A percentile compares a stretch with the other conserved stretches of the same genome.
These are phyloP conservation scores for Corydoras sp. DNA, from an alignment of 2,113 vertebrate genomes.

Conservation along the genomic window DNA sequence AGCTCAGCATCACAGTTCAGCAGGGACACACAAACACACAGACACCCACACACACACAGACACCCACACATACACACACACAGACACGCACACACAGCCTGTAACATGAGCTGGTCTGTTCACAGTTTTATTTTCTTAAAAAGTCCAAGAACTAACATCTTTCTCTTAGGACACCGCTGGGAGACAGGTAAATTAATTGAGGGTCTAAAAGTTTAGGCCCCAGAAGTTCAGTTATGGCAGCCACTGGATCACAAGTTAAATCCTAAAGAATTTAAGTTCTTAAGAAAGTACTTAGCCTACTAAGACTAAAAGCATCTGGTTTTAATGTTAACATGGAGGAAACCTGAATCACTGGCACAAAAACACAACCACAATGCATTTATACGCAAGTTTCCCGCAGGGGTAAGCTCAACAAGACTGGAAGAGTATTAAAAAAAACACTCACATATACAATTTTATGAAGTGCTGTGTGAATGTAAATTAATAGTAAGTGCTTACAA, in stretches of 20 bases:
- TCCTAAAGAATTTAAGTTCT: constrained; percentile 27
- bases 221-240: constrained; percentile 22
- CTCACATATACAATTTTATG: constrained; percentile 15
- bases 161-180: background rate
- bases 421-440: background rate
- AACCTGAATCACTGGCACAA: constrained; percentile 30
- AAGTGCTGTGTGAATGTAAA: constrained; percentile 15
- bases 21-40: too few species aligned
- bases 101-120: constrained; percentile 13
- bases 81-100: too few species aligned
- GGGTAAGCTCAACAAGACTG: constrained; percentile 27
- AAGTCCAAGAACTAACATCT: background rate
- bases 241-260: constrained; percentile 25
- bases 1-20: too few species aligned
- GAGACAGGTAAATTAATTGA: constrained; percentile 29
- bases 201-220: constrained; percentile 3
- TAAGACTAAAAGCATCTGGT: constrained; percentile 33
- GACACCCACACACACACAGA: too few species aligned
- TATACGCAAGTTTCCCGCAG: constrained; percentile 25
- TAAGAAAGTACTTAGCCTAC: constrained; percentile 28
- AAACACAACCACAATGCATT: constrained; percentile 21
- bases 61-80: background rate
- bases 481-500: constrained; percentile 17
- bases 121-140: constrained; percentile 12
- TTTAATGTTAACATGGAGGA: constrained; percentile 32